These are phyloP conservation scores for Balearica regulorum DNA, from an alignment of 2,797 vertebrate species.

Conservation along the genomic window DNA sequence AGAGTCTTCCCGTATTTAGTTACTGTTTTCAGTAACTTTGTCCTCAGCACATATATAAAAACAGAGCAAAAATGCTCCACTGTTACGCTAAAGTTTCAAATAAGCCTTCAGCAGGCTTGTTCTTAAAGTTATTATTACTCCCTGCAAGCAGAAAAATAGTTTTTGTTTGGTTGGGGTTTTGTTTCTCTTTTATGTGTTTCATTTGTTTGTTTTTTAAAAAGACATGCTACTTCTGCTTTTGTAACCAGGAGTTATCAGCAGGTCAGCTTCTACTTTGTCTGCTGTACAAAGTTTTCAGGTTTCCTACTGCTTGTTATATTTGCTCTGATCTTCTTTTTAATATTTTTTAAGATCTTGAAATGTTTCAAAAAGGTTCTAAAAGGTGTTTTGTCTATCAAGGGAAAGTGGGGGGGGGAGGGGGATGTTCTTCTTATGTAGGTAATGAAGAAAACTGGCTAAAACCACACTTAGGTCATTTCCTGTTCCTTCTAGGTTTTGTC, in stretches of 20 bases:
- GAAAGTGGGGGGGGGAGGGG: background rate
- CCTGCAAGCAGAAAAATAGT: background rate
- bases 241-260: background rate
- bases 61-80: background rate
- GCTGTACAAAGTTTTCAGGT: background rate
- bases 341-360: background rate
- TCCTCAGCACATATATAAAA: background rate
- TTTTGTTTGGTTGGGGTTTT: background rate
- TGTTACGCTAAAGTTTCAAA: background rate
- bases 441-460: constrained; percentile 43
- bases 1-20: background rate
- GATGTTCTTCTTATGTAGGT: constrained; percentile 18
- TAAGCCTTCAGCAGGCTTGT: background rate
- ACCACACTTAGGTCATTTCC: constrained; percentile 63
- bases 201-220: background rate
- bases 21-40: background rate
- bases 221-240: constrained; percentile 42
- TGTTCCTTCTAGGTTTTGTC: constrained; percentile 67
- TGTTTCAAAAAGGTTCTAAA: background rate
- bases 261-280: background rate
- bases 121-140: background rate
- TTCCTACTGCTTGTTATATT: background rate
- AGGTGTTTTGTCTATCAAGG: background rate
- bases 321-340: background rate
- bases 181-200: background rate